Base-by-base conservation (phyloP, 1,140 invertebrate genomes). In the Bombus difficillimus region DNA sequence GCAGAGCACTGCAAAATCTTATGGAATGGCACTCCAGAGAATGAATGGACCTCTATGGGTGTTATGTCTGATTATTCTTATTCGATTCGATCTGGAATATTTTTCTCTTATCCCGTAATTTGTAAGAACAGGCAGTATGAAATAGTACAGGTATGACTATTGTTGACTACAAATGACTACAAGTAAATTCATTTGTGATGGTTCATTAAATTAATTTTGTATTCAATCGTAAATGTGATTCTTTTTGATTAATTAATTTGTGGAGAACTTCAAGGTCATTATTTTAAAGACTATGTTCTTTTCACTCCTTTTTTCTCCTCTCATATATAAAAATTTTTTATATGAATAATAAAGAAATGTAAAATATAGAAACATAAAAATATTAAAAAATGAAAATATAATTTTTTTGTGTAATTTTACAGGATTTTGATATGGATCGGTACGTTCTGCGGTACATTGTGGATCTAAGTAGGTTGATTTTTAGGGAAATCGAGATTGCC, bases 41-140 rank as follows among this genome's bases (percentile, higher is more conserved):
- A 81, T n/a, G 82, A 91, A 66, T 91, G 90, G 90, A 88, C 73
- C 5, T 74, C 34, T 32, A 91, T 91, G 90, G 74, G 72, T 12
- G 88, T 91, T 59, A 8, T 53, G 9, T 90, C 90, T 3, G 90
- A 91, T 66, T 53, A 81, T 34, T 89, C 90, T 28, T 89, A 90
- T 28, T 78, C 39, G 0, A 73, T 89, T 3, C 83, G 43, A 13
- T 39, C 59, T 4, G 86, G 80, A 15, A 81, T 83, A 34, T 91
- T 86, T 74, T 91, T 91, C 22, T 90, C 83, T 18, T 89, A 78
- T 72, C 87, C 89, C 1, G 89, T 90, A 25, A 28, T 62, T 43
- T 91, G 89, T 62, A 69, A 59, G 37, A 69, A 91, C 25, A 64
- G 43, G 28, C 32, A 73, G 6, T 90, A 78, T 53, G 41, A 89